Evolutionary conservation across 2,888 invertebrate genomes (phyloP).

Genomic region (Drosophila anomalipes): DNA sequence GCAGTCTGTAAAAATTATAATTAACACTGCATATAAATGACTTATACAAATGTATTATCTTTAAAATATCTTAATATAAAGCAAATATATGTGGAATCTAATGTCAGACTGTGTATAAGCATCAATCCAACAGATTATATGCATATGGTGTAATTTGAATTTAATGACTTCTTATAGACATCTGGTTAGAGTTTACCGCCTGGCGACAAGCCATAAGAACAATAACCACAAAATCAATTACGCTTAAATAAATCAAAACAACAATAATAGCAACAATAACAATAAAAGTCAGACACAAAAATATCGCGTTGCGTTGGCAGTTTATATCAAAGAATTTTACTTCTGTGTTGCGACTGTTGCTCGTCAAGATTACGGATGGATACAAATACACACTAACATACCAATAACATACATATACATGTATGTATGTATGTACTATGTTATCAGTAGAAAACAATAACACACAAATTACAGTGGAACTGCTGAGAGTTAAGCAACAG

Average conservation of each 20-base stretch:
- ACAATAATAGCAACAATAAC: constrained; percentile 5
- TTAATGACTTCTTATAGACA: neutral
- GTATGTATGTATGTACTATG: constrained; percentile 10
- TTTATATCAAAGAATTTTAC: constrained; percentile 20
- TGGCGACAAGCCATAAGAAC: constrained; percentile 4
- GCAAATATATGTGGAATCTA: neutral
- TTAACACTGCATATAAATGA: neutral
- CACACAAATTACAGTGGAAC: constrained; percentile 19
- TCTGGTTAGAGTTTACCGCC: neutral
- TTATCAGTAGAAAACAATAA: constrained; percentile 44
- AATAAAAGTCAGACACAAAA: neutral
- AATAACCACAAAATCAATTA: neutral
- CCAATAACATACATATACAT: constrained; percentile 1
- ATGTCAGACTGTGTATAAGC: neutral
- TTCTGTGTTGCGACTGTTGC: constrained; percentile 12
- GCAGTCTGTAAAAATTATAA: neutral
- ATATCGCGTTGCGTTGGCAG: constrained; percentile 24
- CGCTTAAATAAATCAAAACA: neutral
- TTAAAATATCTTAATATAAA: neutral
- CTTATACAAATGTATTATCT: neutral
- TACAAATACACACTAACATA: constrained; percentile 17
- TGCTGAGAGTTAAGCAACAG: constrained; percentile 13
- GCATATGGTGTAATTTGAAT: neutral
- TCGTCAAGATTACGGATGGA: constrained; percentile 29
- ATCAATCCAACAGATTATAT: neutral